Base-by-base conservation (phyloP, 2,113 vertebrate species). In the Lepidothrix coronata region DNA sequence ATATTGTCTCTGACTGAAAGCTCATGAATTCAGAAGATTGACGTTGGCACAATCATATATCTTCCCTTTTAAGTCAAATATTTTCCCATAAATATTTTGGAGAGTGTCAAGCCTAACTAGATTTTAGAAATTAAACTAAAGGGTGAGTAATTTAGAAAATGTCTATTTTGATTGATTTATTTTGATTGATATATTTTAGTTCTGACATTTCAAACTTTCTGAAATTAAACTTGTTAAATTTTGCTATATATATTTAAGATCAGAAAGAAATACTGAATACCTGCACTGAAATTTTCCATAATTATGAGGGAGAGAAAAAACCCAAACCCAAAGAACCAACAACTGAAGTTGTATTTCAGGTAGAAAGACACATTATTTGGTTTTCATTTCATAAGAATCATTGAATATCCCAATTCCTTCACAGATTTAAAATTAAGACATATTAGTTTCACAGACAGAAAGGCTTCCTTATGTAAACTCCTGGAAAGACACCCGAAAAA, bases 51-150 rank as follows among this genome's bases (percentile, higher is more conserved):
- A n/a, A 49, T n/a, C 6, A 2, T 51, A 43, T 51, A 68, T 49
- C 71, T 93, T 90, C 48, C 35, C 43, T 95, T 91, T 77, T 55
- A 90, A 92, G 48, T 78, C 33, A 89, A 94, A 94, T 84, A 80
- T 86, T 93, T 96, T 74, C 35, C 58, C 10, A 65, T 85, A 90
- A 92, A 88, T 79, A 93, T 85, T 96, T 90, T 88, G 61, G 27
- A 85, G 9, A 73, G 2, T 52, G 61, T 76, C 66, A 95, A 91
- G 27, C 14, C 16, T 68, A 75, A 59, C 33, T 17, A 75, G 35
- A 82, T 72, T 67, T 81, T 44, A 67, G 54, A 92, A 90, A 90
- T 72, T 57, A 74, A 85, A 74, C 16, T 74, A 44, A 85, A 82
- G 28, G 1, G 5, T 35, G 37, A 88, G 67, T 8, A 22, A 57